Evolutionary conservation across 2,888 invertebrate species (phyloP).

Genomic region (Yponomeuta cagnagella): DNA sequence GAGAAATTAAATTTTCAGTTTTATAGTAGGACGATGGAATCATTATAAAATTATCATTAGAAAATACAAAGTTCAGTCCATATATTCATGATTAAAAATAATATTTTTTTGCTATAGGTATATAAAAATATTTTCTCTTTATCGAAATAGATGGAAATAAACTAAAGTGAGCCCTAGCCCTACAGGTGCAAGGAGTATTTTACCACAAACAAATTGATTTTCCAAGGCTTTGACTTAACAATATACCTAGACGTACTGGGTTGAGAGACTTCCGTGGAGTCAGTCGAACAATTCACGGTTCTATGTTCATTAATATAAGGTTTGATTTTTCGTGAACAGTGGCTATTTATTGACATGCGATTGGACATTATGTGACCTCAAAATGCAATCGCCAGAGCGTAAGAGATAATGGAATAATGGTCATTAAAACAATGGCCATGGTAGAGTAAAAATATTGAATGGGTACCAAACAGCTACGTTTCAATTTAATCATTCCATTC

Average conservation of each 20-base stretch:
- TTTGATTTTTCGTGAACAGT: not conserved
- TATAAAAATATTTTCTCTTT: too few species aligned
- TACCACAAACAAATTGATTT: constrained; percentile 8
- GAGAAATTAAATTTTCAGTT: too few species aligned
- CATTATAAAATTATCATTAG: too few species aligned
- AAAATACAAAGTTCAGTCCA: too few species aligned
- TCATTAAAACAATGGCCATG: not conserved
- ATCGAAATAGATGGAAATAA: too few species aligned
- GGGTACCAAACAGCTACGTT: too few species aligned
- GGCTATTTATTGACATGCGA: not conserved
- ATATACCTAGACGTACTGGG: not conserved
- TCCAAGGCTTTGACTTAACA: constrained; percentile 2
- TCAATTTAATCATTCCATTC: too few species aligned
- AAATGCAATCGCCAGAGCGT: not conserved
- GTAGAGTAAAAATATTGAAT: too few species aligned
- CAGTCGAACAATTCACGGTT: not conserved
- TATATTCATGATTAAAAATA: too few species aligned
- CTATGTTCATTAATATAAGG: not conserved
- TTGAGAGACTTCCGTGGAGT: not conserved
- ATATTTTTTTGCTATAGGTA: too few species aligned
- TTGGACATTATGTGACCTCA: not conserved
- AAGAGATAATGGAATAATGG: not conserved
- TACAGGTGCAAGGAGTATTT: constrained; percentile 9
- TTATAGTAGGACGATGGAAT: too few species aligned
- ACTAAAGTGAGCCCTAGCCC: constrained; percentile 1